A percentile compares a stretch with the other conserved stretches of the same genome.
These are phyloP conservation scores for Elgaria multicarinata DNA, from an alignment of 2,113 vertebrate species.

Conservation along the genomic window DNA sequence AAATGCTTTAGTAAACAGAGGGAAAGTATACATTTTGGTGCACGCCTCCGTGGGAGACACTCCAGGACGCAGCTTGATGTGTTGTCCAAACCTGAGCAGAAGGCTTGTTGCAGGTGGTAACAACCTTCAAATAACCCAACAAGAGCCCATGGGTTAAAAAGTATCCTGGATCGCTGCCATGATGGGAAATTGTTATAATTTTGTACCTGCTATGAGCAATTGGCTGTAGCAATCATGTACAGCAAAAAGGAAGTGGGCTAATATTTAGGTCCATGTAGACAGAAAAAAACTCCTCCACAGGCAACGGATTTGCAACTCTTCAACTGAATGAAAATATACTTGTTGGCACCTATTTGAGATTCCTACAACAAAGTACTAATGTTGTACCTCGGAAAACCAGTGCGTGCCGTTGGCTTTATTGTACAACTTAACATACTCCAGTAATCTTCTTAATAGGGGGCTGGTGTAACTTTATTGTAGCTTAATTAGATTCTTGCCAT, in stretches of 20 bases:
- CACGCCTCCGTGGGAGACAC: no score
- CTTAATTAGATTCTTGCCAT: constrained; percentile 25
- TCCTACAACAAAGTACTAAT: neutral
- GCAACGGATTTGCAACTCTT: neutral
- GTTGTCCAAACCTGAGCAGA: no score
- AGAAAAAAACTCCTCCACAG: neutral
- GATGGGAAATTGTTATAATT: neutral
- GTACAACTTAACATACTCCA: neutral
- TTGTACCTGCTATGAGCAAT: neutral
- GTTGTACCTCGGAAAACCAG: neutral
- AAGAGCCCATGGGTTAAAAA: neutral
- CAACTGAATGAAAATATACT: neutral
- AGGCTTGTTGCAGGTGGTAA: no score
- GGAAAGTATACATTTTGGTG: no score
- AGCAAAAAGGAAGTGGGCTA: neutral
- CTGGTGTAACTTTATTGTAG: constrained; percentile 5
- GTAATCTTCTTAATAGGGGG: neutral
- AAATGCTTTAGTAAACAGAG: no score
- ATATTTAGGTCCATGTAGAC: neutral
- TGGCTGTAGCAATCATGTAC: neutral
- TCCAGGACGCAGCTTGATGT: no score
- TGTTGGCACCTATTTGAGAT: neutral
- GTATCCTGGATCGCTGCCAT: neutral
- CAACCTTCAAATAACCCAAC: neutral
- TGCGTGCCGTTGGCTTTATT: neutral